These are phyloP conservation scores for Gadus macrocephalus DNA, from an alignment of 2,113 vertebrate species.

Conservation along the genomic window DNA sequence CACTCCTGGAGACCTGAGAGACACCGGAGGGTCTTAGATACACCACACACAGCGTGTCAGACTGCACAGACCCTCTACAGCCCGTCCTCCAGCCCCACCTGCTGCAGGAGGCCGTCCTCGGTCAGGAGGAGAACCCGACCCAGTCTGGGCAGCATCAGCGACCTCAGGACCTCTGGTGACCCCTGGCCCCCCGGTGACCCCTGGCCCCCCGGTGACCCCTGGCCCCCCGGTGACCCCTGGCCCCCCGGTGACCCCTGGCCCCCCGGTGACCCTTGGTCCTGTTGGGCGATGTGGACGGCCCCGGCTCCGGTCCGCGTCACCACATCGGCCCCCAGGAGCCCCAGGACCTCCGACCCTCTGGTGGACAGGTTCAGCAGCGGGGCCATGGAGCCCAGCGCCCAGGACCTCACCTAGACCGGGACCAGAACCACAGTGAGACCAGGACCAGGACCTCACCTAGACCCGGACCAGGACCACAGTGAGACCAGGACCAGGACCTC, in stretches of 20 bases:
- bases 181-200: too few species aligned
- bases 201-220: not conserved
- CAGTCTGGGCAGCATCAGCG: conserved; percentile 43
- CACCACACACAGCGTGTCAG: not conserved
- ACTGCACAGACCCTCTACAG: not conserved
- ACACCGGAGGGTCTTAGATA: not conserved
- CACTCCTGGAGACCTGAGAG: conserved; percentile 65
- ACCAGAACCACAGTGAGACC: not conserved
- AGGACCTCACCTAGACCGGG: conserved; percentile 66
- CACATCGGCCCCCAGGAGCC: conserved; percentile 45
- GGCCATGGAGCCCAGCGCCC: conserved; percentile 65
- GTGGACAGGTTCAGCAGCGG: conserved; percentile 45
- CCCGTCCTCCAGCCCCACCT: conserved; percentile 50
- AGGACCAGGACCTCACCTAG: not conserved
- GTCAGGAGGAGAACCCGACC: conserved; percentile 66
- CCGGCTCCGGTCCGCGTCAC: conserved; percentile 52
- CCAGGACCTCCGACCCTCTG: conserved; percentile 41
- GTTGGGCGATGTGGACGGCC: conserved; percentile 54
- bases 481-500: conserved; percentile 52
- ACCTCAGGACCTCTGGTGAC: conserved; percentile 21
- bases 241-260: too few species aligned
- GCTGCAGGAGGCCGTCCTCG: conserved; percentile 58
- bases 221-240: not conserved
- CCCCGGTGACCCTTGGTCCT: not conserved
- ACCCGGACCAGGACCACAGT: not conserved